Evolutionary conservation across 2,113 vertebrate species (phyloP).

Genomic region (Bujurquina vittata): DNA sequence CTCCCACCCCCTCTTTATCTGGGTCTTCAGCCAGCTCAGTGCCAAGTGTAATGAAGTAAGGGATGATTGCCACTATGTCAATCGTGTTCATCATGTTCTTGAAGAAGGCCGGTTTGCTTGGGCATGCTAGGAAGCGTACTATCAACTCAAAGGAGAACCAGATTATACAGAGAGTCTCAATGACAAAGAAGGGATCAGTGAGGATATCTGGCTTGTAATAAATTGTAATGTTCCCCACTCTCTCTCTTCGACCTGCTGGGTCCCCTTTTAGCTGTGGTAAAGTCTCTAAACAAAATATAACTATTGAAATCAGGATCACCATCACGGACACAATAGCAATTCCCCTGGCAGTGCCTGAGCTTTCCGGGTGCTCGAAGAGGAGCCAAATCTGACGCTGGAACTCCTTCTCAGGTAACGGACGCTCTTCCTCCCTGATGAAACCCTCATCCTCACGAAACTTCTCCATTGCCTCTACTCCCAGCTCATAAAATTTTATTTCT

Average conservation of each 20-base stretch:
- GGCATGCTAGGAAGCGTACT: constrained; percentile 95
- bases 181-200: constrained; percentile 95
- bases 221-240: constrained; percentile 88
- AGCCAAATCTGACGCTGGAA: constrained; percentile 98
- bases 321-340: constrained; percentile 98
- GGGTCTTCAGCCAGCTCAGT: constrained; percentile 95
- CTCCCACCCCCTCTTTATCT: constrained; percentile 86
- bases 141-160: constrained; percentile 99
- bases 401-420: constrained; percentile 92
- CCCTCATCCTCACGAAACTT: constrained; percentile 98
- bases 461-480: constrained; percentile 98
- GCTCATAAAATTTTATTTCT: constrained; percentile 98
- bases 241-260: constrained; percentile 75
- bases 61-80: constrained; percentile 98
- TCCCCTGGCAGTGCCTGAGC: constrained; percentile 92
- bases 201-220: constrained; percentile 91
- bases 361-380: constrained; percentile 97
- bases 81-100: constrained; percentile 99
- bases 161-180: constrained; percentile 97
- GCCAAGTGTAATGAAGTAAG: constrained; percentile 97
- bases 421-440: constrained; percentile 96
- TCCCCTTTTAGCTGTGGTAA: constrained; percentile 93
- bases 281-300: constrained; percentile 99
- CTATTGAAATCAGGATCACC: constrained; percentile 99
- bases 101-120: constrained; percentile 98